A percentile compares a stretch with the other conserved stretches of the same genome.
Evolutionary conservation across 2,797 vertebrate species (phyloP).

Genomic region (Cirrhinus mrigala): DNA sequence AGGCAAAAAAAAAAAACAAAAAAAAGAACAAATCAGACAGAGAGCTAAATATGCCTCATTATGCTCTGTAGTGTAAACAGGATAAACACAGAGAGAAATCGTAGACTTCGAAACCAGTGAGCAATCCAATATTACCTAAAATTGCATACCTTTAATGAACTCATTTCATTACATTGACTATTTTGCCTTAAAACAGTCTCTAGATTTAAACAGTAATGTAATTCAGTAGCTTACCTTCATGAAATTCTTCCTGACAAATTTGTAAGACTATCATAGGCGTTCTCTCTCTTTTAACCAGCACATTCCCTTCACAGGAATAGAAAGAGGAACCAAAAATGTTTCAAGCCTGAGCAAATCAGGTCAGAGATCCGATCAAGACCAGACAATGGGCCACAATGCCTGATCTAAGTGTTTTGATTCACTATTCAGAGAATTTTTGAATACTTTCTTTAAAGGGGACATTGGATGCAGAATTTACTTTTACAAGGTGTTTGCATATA

Average conservation of each 20-base stretch:
- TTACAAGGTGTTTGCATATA: too few species aligned
- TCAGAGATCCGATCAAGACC: neutral
- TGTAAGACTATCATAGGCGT: neutral
- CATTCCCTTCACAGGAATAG: slow-evolving; percentile 33
- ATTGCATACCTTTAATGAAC: neutral
- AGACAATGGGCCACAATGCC: neutral
- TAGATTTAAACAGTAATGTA: neutral
- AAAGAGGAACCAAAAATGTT: slow-evolving; percentile 60
- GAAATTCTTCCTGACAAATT: neutral
- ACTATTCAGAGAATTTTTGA: neutral
- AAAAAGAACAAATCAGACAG: neutral
- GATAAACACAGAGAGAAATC: neutral
- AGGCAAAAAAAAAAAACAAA: neutral
- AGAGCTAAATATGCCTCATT: neutral
- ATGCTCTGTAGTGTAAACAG: neutral
- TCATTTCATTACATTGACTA: neutral
- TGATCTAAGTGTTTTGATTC: neutral
- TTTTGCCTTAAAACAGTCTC: neutral
- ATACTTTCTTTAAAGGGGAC: neutral
- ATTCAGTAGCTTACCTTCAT: slow-evolving; percentile 30
- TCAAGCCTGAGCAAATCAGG: neutral
- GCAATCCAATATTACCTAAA: neutral
- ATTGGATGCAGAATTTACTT: too few species aligned
- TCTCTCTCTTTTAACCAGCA: slow-evolving; percentile 3
- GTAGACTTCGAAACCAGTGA: neutral